Base-by-base conservation (phyloP, 2,113 vertebrate genomes). In the Alces alces region DNA sequence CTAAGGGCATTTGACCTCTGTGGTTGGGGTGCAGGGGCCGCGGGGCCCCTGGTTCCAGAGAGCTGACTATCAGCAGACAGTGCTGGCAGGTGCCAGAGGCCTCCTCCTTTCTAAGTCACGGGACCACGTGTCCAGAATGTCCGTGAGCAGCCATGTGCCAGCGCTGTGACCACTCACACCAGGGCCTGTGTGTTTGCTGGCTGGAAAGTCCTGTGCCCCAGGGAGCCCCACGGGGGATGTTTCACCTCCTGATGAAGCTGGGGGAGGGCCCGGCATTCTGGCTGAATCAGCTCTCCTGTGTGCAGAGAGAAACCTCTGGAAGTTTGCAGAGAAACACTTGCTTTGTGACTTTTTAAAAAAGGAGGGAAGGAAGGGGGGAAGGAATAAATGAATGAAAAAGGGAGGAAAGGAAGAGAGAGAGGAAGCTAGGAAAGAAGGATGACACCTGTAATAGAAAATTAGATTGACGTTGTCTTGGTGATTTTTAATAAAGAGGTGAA, bases 271-370 rank as follows among this genome's bases (percentile, higher is more conserved):
- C 14, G 57, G 55, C 27, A 2, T 88, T 88, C 91, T 61, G 89
- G 36, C 33, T 6, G 9, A 55, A 73, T 94, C 70, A 55, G 88
- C 87, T 86, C 23, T 70, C 36, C 43, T 82, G n/a, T 13, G 43
- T 47, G 3, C 66, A 92, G 60, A 96, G 27, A 95, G 83, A 92
- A 96, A 84, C 64, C 93, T 92, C 43, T 93, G 43, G 61, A 92
- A 86, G 16, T 83, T 76, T 86, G 70, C 66, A 95, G 73, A 92
- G 50, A 94, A 83, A 61, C 86, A 61, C 3, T 94, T 57, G 30
- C 54, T 93, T 61, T 95, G 58, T 95, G 45, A 82, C 30, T 94
- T 93, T 50, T 13, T 84, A 83, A 66, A 96, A 87, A 70, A n/a
- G n/a, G 55, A 79, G 76, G 54, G 55, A 82, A 76, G 85, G 39